Percentiles rank a stretch among this genome's conserved stretches.
Evolutionary conservation across 2,113 vertebrate genomes (phyloP).

Genomic region (Cinclus mexicanus): DNA sequence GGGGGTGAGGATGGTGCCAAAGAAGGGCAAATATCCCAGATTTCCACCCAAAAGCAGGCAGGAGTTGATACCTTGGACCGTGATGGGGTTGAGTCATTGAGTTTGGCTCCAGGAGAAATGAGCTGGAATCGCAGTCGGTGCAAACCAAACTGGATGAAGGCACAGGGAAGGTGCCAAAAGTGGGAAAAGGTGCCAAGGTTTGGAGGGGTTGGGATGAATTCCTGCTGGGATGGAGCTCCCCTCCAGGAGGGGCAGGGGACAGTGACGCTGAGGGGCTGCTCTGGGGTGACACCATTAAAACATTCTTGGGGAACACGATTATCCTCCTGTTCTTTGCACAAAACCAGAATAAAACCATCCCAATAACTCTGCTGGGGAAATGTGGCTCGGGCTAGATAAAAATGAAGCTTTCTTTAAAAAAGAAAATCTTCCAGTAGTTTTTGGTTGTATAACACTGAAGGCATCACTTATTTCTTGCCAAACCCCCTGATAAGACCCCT

Average conservation of each 20-base stretch:
- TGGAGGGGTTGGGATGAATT: neutral
- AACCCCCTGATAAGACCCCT: slow-evolving; percentile 8
- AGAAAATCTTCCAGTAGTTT: neutral
- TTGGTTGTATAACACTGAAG: slow-evolving; percentile 6
- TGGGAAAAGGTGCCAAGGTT: accelerated
- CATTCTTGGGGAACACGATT: accelerated
- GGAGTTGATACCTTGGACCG: neutral
- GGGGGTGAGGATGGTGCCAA: neutral
- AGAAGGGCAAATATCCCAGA: neutral
- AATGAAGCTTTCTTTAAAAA: neutral
- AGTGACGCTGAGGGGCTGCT: neutral
- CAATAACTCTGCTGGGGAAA: neutral
- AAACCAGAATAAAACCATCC: neutral
- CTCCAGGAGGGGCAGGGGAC: accelerated
- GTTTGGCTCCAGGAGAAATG: neutral
- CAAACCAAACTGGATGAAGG: neutral
- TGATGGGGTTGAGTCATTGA: neutral
- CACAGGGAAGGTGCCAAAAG: neutral
- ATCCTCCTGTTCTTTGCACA: neutral
- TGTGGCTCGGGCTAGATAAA: neutral
- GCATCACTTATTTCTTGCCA: slow-evolving; percentile 17
- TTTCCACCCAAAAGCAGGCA: slow-evolving; percentile 38
- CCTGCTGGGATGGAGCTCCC: neutral
- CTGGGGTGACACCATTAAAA: neutral
- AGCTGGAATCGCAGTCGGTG: neutral